Base-by-base conservation (phyloP, 2,888 invertebrate species). In the Ashinkailepas kermadecensis region DNA sequence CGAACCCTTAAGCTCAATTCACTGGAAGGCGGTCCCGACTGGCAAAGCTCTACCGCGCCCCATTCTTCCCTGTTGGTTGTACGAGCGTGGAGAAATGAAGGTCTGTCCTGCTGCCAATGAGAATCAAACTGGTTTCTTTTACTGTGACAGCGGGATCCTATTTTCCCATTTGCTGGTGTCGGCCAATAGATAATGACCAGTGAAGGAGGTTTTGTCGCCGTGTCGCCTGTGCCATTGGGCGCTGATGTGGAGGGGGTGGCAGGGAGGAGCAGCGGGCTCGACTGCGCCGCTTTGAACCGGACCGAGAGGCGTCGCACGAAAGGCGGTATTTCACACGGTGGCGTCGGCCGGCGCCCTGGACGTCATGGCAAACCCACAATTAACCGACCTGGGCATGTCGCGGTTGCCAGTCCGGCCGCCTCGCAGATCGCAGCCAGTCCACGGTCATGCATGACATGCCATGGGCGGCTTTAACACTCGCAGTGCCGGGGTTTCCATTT, bases 121-220 rank as follows among this genome's bases (percentile, higher is more conserved):
- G 67, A 67, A 67, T 67, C 67, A 67, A 67, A 67, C 67, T 23
- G 25, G 67, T 67, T 67, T 67, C 67, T 67, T 67, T 25, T 7
- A 25, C n/a, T 67, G 11, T 67, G 67, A 67, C 67, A 67, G 67
- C 67, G 67, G 23, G 7, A 25, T 25, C 70, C 67, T 13, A 25
- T 67, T 67, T 67, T 25, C 11, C 67, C 67, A 67, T 25, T 67
- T 67, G 67, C 25, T 67, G 23, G 25, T 67, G 25, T 67, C 67
- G 67, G 67, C 67, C 25, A 25, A 25, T 67, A 25, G 67, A 67
- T 67, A 67, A 67, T 67, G 67, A 70, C 25, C 3, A 25, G 25
- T 67, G 67, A 67, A 67, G 10, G 70, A 25, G 25, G 67, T 67
- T 13, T 25, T 25, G 12, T 67, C 25, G 1, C 8, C 13, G 25